Evolutionary conservation across 2,888 invertebrate species (phyloP).

Genomic region (Rhagonycha fulva): DNA sequence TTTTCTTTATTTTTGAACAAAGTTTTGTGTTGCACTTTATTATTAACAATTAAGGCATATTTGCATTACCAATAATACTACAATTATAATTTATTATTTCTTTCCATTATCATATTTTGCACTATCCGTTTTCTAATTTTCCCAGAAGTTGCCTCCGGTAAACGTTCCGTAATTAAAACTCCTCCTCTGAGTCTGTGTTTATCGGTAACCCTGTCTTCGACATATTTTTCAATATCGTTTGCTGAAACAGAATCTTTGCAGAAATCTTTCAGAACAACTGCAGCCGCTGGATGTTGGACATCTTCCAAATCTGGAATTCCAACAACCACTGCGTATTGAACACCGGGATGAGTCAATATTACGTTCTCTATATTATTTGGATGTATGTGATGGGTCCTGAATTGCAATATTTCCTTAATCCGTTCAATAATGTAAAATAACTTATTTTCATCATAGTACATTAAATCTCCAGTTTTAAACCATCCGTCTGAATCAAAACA

Average conservation of each 20-base stretch:
- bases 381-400: conserved; percentile 59
- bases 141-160: conserved; percentile 31
- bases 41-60: no score
- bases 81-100: not conserved
- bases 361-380: conserved; percentile 81
- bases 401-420: conserved; percentile 57
- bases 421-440: conserved; percentile 56
- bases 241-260: conserved; percentile 19
- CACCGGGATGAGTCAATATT: conserved; percentile 68
- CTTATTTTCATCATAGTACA: conserved; percentile 55
- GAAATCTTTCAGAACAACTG: conserved; percentile 51
- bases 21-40: no score
- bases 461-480: conserved; percentile 58
- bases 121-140: conserved; percentile 23
- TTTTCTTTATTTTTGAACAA: no score
- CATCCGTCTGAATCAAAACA: conserved; percentile 53
- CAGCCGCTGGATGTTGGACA: conserved; percentile 76
- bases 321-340: conserved; percentile 79
- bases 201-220: conserved; percentile 32
- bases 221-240: conserved; percentile 34
- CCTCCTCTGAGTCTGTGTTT: conserved; percentile 33
- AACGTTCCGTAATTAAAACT: conserved; percentile 28
- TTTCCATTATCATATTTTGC: not conserved
- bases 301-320: conserved; percentile 69
- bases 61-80: no score